Conservation (phyloP, 2,797 vertebrate species). For the Acanthurus leucopareius region DNA sequence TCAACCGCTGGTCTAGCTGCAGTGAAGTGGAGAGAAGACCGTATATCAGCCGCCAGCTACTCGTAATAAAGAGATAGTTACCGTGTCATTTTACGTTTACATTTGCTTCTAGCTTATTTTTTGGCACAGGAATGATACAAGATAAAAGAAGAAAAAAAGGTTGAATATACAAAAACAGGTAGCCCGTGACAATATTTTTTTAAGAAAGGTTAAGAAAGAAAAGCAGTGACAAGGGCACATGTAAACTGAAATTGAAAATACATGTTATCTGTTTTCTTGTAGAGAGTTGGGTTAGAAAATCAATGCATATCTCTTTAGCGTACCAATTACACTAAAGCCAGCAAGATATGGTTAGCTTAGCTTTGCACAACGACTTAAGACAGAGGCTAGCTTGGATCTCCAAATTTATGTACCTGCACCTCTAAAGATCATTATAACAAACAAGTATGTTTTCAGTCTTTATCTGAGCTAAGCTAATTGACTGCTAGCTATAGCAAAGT, state of each 20-base stretch:
- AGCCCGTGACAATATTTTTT: too few relatives aligned
- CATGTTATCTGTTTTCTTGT: too few relatives aligned
- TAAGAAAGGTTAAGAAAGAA: too few relatives aligned
- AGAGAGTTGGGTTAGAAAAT: too few relatives aligned
- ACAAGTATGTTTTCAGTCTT: background rate
- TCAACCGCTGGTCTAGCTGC: slow-evolving; percentile 39
- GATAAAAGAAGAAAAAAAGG: background rate
- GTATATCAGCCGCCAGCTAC: slow-evolving; percentile 20
- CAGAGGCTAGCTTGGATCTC: background rate
- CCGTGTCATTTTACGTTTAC: slow-evolving; percentile 7
- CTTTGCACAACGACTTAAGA: background rate
- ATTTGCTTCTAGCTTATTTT: slow-evolving; percentile 1
- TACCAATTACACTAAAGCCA: background rate
- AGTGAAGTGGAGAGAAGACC: slow-evolving; percentile 4
- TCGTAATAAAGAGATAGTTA: slow-evolving; percentile 11
- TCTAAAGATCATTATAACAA: too few relatives aligned
- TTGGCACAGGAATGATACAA: background rate
- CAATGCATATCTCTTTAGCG: too few relatives aligned
- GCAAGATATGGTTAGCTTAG: background rate
- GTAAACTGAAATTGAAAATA: too few relatives aligned
- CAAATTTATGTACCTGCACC: too few relatives aligned
- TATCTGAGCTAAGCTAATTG: background rate
- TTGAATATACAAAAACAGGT: too few relatives aligned
- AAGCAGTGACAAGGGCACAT: too few relatives aligned
- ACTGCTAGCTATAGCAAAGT: too few relatives aligned